Conservation (phyloP, 2,113 vertebrate genomes). For the Rhinopomastus cyanomelas region DNA sequence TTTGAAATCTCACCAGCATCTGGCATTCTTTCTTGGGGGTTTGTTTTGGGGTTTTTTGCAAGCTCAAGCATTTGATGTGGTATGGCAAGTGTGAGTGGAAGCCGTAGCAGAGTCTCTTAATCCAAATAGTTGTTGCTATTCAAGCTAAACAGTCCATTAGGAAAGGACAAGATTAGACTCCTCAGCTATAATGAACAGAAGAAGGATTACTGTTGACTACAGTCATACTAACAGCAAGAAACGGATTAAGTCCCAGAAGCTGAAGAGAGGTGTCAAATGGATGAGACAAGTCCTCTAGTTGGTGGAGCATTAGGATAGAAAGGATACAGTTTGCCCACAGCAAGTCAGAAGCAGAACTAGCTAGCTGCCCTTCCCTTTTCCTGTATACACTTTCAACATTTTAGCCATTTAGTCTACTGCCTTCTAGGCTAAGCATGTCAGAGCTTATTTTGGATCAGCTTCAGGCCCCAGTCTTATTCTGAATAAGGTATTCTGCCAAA, state of each 20-base stretch:
- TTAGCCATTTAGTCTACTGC: background rate
- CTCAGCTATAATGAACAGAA: background rate
- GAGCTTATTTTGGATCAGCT: conserved; percentile 56
- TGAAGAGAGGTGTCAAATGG: background rate
- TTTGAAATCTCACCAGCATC: background rate
- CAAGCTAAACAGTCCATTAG: background rate
- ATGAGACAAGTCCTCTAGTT: background rate
- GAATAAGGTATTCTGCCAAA: conserved; percentile 53
- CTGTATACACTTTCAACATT: background rate
- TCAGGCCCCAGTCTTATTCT: conserved; percentile 22
- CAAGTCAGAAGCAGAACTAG: conserved; percentile 5
- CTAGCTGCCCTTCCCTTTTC: conserved; percentile 13
- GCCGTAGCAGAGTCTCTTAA: background rate
- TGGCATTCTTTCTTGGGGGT: background rate
- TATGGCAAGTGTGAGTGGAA: background rate
- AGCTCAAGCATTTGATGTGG: background rate
- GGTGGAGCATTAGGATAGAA: background rate
- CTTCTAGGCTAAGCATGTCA: conserved; percentile 54
- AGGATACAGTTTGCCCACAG: background rate
- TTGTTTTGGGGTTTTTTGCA: too few species aligned
- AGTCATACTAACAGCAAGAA: background rate
- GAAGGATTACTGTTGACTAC: background rate
- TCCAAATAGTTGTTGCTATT: background rate
- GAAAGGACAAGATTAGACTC: background rate
- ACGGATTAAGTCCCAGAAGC: background rate